phyloP scores from a whole-genome alignment of 2,113 vertebrate species.

The Peromyscus leucopus region DNA sequence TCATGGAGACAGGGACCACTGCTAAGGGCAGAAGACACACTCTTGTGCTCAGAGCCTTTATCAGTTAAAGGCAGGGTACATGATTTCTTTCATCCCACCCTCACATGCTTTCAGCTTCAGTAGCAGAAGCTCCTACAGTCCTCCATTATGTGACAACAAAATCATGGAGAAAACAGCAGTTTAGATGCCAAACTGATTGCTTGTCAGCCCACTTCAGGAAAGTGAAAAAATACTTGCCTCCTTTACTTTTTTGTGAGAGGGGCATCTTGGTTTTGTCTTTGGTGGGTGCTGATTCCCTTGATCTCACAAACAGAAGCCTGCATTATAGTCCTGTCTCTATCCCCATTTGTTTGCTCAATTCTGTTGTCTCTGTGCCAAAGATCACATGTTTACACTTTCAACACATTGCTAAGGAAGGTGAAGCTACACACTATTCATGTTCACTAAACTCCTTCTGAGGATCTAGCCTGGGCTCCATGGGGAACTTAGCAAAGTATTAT shows the following conservation, averaged over 20 bases:
- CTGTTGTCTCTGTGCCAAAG: background rate
- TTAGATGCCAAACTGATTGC: background rate
- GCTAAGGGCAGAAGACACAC: background rate
- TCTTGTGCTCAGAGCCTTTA: background rate
- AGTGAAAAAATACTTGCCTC: background rate
- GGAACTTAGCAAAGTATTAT: background rate
- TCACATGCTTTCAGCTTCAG: background rate
- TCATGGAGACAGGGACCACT: background rate
- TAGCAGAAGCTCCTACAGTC: background rate
- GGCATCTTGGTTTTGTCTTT: background rate
- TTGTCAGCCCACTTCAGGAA: background rate
- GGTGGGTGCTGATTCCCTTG: background rate
- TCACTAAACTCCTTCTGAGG: background rate
- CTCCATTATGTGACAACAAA: background rate
- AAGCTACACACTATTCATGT: background rate
- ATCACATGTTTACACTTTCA: background rate
- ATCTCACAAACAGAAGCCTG: no score
- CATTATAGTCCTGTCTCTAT: background rate
- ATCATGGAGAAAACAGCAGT: background rate
- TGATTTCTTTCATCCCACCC: background rate
- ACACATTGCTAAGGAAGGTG: background rate
- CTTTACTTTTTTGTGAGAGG: background rate
- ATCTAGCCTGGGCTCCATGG: background rate
- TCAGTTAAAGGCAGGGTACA: background rate
- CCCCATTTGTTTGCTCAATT: background rate